Conservation (phyloP, 2,888 invertebrate genomes). For the Nipponacmea schrenckii region DNA sequence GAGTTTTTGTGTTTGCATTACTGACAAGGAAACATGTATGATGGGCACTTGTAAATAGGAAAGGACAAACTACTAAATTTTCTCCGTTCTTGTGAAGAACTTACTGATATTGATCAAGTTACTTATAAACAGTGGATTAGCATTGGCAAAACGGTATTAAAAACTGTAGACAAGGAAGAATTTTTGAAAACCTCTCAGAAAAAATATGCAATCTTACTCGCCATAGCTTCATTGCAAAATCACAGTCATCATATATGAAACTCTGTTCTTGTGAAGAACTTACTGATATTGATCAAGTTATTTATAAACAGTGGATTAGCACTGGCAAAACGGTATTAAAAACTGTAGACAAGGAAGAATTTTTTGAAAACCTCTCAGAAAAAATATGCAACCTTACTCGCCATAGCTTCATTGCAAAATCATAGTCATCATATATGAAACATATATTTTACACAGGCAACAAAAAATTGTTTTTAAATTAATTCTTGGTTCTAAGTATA, state of each 20-base stretch:
- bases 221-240: slow-evolving; percentile 12
- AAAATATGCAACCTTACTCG: slow-evolving; percentile 3
- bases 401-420: slow-evolving; percentile 12
- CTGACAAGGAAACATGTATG: slow-evolving; percentile 3
- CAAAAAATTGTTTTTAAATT: no score
- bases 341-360: neutral
- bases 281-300: slow-evolving; percentile 5
- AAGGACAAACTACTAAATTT: neutral
- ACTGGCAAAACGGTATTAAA: neutral
- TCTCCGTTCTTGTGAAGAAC: slow-evolving; percentile 13
- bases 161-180: neutral
- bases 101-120: slow-evolving; percentile 8
- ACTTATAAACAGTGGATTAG: slow-evolving; percentile 12
- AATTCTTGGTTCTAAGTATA: no score
- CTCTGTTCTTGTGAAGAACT: slow-evolving; percentile 12
- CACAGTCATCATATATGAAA: slow-evolving; percentile 6
- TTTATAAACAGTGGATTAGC: slow-evolving; percentile 11
- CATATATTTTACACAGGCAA: no score
- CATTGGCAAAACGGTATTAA: neutral
- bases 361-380: neutral
- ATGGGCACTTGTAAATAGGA: neutral
- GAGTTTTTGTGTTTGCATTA: slow-evolving; percentile 1
- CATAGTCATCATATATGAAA: slow-evolving; percentile 3
- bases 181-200: neutral
- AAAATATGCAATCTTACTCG: slow-evolving; percentile 2